Evolutionary conservation across 2,113 vertebrate genomes (phyloP).

Genomic region (Pygoscelis adeliae): DNA sequence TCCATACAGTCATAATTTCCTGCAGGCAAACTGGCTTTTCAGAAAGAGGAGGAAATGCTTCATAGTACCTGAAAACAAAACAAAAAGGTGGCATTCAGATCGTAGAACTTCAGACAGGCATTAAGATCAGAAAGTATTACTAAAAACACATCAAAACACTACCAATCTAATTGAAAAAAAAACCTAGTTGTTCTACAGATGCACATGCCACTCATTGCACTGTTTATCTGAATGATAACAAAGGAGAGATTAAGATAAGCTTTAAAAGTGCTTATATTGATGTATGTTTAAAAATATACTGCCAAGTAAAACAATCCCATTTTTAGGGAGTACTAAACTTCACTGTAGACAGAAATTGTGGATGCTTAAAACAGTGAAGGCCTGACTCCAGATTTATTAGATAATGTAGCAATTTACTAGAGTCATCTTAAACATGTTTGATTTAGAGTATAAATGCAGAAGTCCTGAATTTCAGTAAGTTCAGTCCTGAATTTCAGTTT

Average conservation of each 20-base stretch:
- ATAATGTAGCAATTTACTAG: neutral
- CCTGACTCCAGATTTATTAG: neutral
- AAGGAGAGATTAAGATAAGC: neutral
- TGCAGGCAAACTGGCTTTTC: constrained; percentile 98
- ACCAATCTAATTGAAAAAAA: neutral
- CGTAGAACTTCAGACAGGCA: neutral
- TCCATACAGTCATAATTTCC: constrained; percentile 99
- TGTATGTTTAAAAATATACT: neutral
- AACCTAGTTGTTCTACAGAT: neutral
- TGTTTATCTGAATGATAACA: neutral
- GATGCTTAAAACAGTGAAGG: neutral
- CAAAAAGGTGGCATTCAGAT: neutral
- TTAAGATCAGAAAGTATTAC: neutral
- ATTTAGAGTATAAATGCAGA: neutral
- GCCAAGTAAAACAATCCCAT: neutral
- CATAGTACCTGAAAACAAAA: constrained; percentile 89
- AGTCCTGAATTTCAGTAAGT: neutral
- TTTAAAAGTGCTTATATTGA: neutral
- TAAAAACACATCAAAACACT: neutral
- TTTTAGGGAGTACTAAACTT: neutral
- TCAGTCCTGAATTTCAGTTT: neutral
- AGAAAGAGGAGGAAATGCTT: constrained; percentile 97
- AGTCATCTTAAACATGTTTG: neutral
- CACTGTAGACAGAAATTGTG: neutral
- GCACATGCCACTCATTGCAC: neutral